Evolutionary conservation across 2,113 vertebrate genomes (phyloP).

Genomic region (Glaucomys volans): DNA sequence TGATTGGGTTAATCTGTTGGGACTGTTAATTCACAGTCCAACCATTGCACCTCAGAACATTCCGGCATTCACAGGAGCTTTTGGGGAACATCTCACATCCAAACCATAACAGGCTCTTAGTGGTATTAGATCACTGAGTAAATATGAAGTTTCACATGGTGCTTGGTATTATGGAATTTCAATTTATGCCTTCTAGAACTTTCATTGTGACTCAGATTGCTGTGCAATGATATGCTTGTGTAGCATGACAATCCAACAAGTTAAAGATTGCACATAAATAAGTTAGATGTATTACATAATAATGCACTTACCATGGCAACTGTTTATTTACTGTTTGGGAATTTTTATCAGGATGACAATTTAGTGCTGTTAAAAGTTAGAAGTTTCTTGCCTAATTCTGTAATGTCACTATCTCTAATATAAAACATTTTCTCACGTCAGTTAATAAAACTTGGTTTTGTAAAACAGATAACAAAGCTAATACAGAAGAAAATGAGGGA

Average conservation of each 20-base stretch:
- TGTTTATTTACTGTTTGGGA: background rate
- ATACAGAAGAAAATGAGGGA: background rate
- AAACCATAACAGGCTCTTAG: no score
- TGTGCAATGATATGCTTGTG: background rate
- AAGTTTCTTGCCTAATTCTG: background rate
- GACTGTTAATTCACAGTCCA: no score
- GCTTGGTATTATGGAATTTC: no score
- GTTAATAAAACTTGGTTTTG: background rate
- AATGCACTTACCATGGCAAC: background rate
- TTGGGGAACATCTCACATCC: no score
- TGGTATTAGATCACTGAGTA: background rate
- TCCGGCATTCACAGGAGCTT: no score
- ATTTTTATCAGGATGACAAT: background rate
- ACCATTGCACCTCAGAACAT: no score
- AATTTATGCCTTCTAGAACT: background rate
- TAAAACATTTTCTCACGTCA: background rate
- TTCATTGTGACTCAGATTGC: background rate
- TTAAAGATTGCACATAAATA: background rate
- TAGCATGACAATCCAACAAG: background rate
- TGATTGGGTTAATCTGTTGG: no score
- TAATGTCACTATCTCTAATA: background rate
- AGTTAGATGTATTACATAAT: background rate
- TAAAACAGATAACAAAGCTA: background rate
- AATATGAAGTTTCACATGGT: background rate
- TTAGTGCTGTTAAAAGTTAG: background rate